Evolutionary conservation across 1,140 invertebrate genomes (phyloP).

Genomic region (Ips typographus): DNA sequence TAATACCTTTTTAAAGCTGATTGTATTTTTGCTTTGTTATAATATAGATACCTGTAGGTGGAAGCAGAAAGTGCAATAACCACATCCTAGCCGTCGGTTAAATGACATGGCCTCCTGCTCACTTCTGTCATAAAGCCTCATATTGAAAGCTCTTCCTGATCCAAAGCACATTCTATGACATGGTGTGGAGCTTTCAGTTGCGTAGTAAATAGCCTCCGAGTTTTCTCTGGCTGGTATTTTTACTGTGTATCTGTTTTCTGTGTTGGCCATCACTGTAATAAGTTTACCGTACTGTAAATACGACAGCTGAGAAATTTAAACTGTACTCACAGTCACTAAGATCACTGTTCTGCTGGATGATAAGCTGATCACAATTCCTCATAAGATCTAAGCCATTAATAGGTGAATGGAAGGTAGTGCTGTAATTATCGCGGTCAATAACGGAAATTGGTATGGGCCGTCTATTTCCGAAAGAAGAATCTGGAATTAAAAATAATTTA

Average conservation of each 20-base stretch:
- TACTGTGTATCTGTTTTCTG: conserved; percentile 66
- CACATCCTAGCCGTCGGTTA: conserved; percentile 57
- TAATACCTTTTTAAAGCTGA: too few species aligned
- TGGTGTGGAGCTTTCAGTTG: conserved; percentile 59
- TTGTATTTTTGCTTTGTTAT: not conserved
- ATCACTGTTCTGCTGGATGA: conserved; percentile 62
- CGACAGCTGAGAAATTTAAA: not conserved
- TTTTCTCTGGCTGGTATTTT: conserved; percentile 61
- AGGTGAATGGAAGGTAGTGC: conserved; percentile 57
- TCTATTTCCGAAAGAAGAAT: conserved; percentile 33
- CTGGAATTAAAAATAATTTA: not conserved
- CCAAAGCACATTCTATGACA: conserved; percentile 62
- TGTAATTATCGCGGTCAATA: conserved; percentile 54
- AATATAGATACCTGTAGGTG: conserved; percentile 11
- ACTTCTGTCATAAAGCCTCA: conserved; percentile 64
- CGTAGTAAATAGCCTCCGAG: conserved; percentile 58
- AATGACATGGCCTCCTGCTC: conserved; percentile 65
- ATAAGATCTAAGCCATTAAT: conserved; percentile 60
- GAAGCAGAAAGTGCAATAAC: conserved; percentile 46
- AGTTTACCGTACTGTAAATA: not conserved
- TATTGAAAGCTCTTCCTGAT: conserved; percentile 58
- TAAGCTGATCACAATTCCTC: conserved; percentile 55
- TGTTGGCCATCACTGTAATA: conserved; percentile 49
- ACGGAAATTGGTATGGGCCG: conserved; percentile 57
- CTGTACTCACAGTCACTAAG: conserved; percentile 56